Evolutionary conservation across 2,888 invertebrate genomes (phyloP), one percentile per base, ranked within the genome.

Genomic region (Argyra leucocephala): DNA sequence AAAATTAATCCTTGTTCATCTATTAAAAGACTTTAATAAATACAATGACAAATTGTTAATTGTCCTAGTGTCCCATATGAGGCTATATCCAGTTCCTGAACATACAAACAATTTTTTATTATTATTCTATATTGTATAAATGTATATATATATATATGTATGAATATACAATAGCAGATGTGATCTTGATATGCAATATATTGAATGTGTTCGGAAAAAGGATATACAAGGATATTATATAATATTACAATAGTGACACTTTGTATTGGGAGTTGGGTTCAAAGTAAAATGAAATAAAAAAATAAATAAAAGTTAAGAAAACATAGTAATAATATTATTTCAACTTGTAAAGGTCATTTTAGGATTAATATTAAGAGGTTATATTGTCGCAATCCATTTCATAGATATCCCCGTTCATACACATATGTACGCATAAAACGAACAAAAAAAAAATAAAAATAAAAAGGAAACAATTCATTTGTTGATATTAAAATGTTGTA

Each of bases 1-100:
- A 48, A 48, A 48, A 48, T 48, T 48, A 48, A 48, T 48, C 48
- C 48, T 48, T 48, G 48, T 48, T 48, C 48, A 48, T 48, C 48
- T 48, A 48, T 48, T 48, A 48, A 48, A 48, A 48, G 48, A 48
- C 48, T 48, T 48, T 48, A 48, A 48, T 48, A 48, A 48, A 48
- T 48, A 48, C 48, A 48, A 48, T 48, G 48, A 48, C 48, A 48
- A 48, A 48, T 48, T 48, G 48, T 18, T 48, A 48, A 48, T 48
- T 48, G 48, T 48, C 18, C 48, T 48, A 18, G 15, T 48, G 48
- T n/a, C 48, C 48, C 48, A 48, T 48, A 15, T 48, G 48, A 48
- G 48, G 48, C 48, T 18, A 48, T 48, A 48, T 48, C 48, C 48
- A 18, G 48, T 48, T 48, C 48, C 48, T 48, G 31, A 31, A 18